phyloP scores from a whole-genome alignment of 2,888 invertebrate species.

The Sesamia inferens region DNA sequence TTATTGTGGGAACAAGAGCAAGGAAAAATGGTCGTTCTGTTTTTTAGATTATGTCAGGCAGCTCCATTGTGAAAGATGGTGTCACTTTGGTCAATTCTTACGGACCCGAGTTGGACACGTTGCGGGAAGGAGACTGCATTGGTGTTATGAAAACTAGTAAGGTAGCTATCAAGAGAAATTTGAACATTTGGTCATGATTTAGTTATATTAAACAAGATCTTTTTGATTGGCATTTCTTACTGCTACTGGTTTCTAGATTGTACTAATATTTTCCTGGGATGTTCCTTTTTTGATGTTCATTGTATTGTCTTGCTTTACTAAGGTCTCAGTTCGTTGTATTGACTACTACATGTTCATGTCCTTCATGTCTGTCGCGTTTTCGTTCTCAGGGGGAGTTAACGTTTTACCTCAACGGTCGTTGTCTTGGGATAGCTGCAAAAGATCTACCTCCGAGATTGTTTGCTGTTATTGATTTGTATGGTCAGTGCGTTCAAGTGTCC shows the following conservation, averaged over 20 bases:
- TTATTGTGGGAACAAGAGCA: background rate
- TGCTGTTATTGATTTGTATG: constrained; percentile 98
- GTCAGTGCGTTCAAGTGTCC: constrained; percentile 98
- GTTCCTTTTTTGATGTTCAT: background rate
- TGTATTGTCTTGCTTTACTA: constrained; percentile 1
- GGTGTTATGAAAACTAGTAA: constrained; percentile 95
- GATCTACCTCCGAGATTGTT: constrained; percentile 94
- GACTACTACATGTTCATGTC: background rate
- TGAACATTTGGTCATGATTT: background rate
- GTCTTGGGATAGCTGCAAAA: constrained; percentile 96
- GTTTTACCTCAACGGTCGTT: constrained; percentile 96
- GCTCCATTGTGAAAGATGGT: constrained; percentile 96
- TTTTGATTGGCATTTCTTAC: background rate
- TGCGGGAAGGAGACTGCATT: constrained; percentile 95
- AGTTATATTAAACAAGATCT: background rate
- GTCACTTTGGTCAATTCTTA: constrained; percentile 95
- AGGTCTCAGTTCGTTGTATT: background rate
- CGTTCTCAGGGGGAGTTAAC: constrained; percentile 93
- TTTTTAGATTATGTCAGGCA: constrained; percentile 95
- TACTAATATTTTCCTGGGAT: background rate
- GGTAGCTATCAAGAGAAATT: constrained; percentile 79
- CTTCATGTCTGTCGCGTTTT: constrained; percentile 14
- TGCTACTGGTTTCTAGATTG: background rate
- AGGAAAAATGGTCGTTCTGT: constrained; percentile 20
- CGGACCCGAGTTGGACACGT: constrained; percentile 95